phyloP scores from a whole-genome alignment of 2,797 vertebrate species.

The Astyanax mexicanus region DNA sequence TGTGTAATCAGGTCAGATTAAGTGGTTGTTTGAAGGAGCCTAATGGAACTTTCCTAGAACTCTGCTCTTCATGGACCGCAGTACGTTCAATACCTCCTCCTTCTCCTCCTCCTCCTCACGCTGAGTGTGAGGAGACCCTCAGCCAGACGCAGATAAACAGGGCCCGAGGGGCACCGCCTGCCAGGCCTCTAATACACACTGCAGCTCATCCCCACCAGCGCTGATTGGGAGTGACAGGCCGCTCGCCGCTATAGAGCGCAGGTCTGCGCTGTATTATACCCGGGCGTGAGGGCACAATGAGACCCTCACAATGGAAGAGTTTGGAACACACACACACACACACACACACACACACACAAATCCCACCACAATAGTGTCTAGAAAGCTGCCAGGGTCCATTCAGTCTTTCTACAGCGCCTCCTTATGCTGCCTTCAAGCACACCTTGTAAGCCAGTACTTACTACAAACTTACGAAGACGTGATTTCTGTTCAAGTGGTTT shows the following conservation, averaged over 20 bases:
- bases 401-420: background rate
- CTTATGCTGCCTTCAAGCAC: background rate
- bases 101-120: slow-evolving; percentile 57
- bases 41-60: slow-evolving; percentile 21
- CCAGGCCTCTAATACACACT: slow-evolving; percentile 14
- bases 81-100: slow-evolving; percentile 33
- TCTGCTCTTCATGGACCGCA: slow-evolving; percentile 52
- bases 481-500: too few relatives aligned
- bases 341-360: slow-evolving; percentile 25
- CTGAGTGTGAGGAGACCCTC: slow-evolving; percentile 55
- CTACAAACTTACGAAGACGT: too few relatives aligned
- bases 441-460: too few relatives aligned
- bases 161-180: background rate
- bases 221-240: slow-evolving; percentile 78
- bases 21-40: slow-evolving; percentile 17
- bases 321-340: slow-evolving; percentile 44
- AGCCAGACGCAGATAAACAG: slow-evolving; percentile 1
- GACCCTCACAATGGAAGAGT: slow-evolving; percentile 64
- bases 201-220: slow-evolving; percentile 57
- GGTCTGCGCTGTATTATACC: slow-evolving; percentile 72
- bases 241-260: slow-evolving; percentile 66
- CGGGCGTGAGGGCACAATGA: slow-evolving; percentile 66
- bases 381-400: slow-evolving; percentile 1
- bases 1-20: slow-evolving; percentile 35
- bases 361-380: slow-evolving; percentile 34